Base-by-base conservation (phyloP, 2,797 vertebrate genomes). In the Gallirallus australis region DNA sequence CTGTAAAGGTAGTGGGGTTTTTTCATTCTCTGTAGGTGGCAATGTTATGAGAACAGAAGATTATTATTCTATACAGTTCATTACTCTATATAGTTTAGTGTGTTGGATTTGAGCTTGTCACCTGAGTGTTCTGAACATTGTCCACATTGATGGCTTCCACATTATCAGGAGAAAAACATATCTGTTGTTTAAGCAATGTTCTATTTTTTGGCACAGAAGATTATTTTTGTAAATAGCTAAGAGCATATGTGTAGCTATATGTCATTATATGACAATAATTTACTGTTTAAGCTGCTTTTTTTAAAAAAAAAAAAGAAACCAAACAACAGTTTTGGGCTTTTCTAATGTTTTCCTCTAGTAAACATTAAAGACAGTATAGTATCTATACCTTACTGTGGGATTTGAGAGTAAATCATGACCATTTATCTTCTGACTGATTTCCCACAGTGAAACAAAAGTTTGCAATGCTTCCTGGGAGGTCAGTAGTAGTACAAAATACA, bases 1-100 rank as follows among this genome's bases (percentile, higher is more conserved):
- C 96, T 99, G 99, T 97, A 99, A 99, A 99, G 99, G 99, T 99
- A 97, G 7, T 4, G 13, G 18, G 0, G 3, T 47, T 64, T 48
- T 70, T 73, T 60, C 23, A 28, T 90, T 90, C 68, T 90, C 68
- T 86, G 28, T 56, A 37, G 5, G 12, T 77, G 18, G n/a, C 24
- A 73, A 89, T 82, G 21, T 86, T 65, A 63, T 7, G 40, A 73
- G 40, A 86, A 54, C 42, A 83, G 19, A 73, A 61, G 13, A 37
- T 76, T 30, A 19, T 40, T 70, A 30, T 15, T 76, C 35, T 54
- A n/a, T 82, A 27, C 16, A 70, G n/a, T 57, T 82, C 4, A 9
- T 84, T 83, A 18, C 63, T 82, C 47, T 59, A 50, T 83, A 39
- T 25, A 50, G n/a, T 24, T 33, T 45, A 20, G 25, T 23, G 15